Conservation (phyloP, 2,113 vertebrate genomes). For the Alces alces region DNA sequence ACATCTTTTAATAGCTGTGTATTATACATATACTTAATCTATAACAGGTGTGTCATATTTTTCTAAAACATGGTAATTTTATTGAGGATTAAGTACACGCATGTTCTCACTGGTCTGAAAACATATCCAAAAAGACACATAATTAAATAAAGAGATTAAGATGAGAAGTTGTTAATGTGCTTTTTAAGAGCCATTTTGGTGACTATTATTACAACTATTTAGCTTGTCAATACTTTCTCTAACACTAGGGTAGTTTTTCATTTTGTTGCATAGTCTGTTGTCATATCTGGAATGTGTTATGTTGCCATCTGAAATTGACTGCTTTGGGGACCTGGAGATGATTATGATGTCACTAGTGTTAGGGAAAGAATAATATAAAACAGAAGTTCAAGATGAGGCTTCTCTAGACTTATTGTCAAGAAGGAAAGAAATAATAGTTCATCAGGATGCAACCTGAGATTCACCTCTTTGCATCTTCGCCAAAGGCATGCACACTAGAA, state of each 20-base stretch:
- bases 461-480: constrained; percentile 63
- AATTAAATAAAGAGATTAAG: constrained; percentile 66
- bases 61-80: constrained; percentile 73
- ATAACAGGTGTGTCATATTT: constrained; percentile 75
- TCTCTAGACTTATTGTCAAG: constrained; percentile 56
- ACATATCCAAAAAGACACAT: constrained; percentile 48
- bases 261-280: constrained; percentile 45
- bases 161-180: constrained; percentile 68
- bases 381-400: constrained; percentile 63
- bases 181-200: constrained; percentile 59
- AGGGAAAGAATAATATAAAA: constrained; percentile 58
- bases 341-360: constrained; percentile 65
- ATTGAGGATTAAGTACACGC: constrained; percentile 66
- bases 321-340: constrained; percentile 67
- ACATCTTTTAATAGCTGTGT: constrained; percentile 70
- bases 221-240: constrained; percentile 59
- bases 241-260: constrained; percentile 57
- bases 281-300: constrained; percentile 65
- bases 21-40: constrained; percentile 73
- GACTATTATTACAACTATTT: constrained; percentile 56
- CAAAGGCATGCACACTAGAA: constrained; percentile 37
- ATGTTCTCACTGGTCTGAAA: constrained; percentile 72
- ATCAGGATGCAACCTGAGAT: constrained; percentile 55
- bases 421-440: constrained; percentile 53
- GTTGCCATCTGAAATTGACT: constrained; percentile 59